Conservation (phyloP, 1,140 invertebrate species). For the Epicauta chinensis region DNA sequence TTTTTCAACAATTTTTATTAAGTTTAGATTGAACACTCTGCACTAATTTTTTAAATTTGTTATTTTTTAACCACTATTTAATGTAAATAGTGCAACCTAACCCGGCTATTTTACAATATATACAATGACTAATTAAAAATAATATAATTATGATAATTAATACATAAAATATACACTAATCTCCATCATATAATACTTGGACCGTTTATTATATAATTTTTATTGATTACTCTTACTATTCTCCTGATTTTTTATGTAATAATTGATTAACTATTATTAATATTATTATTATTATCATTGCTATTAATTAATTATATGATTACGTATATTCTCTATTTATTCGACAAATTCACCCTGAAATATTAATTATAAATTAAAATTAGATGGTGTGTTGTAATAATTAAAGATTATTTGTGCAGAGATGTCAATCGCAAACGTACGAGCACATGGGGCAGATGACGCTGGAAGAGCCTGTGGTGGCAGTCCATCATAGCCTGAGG, state of each 20-base stretch:
- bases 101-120: constrained; percentile 35
- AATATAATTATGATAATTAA: constrained; percentile 27
- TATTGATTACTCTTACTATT: neutral
- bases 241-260: no score
- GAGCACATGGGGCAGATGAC: neutral
- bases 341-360: constrained; percentile 4
- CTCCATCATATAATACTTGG: constrained; percentile 14
- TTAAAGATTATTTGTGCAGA: no score
- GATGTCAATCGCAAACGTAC: neutral
- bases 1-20: neutral
- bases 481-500: constrained; percentile 21
- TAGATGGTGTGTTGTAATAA: no score
- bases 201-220: neutral
- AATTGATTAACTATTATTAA: neutral
- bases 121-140: constrained; percentile 27
- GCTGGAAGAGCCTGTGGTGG: constrained; percentile 5
- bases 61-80: constrained; percentile 29
- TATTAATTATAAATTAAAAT: no score
- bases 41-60: constrained; percentile 16
- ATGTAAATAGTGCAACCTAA: constrained; percentile 36
- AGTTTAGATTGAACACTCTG: constrained; percentile 24
- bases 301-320: no score
- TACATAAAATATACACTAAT: constrained; percentile 26
- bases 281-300: neutral
- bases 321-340: neutral